Percentiles rank a stretch among this genome's conserved stretches.
Evolutionary conservation across 1,140 invertebrate genomes (phyloP).

Genomic region (Bombus soroeensis): DNA sequence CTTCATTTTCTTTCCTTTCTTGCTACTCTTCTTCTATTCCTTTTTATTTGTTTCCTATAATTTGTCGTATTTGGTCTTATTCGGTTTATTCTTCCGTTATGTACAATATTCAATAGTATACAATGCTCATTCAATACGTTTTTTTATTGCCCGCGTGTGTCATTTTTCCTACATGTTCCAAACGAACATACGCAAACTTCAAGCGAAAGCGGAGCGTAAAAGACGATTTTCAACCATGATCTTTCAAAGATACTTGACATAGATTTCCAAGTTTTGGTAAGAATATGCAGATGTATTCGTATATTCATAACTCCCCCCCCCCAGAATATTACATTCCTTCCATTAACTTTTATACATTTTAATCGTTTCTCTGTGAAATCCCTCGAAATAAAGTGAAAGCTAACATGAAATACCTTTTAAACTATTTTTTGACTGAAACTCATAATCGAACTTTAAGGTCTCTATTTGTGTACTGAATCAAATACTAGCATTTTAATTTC

Average conservation of each 20-base stretch:
- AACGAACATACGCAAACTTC: neutral
- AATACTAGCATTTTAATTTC: neutral
- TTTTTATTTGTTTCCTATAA: neutral
- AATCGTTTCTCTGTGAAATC: neutral
- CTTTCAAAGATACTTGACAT: neutral
- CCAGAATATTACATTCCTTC: neutral
- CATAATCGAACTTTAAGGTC: neutral
- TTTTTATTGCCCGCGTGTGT: neutral
- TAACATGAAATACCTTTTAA: neutral
- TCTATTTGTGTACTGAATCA: neutral
- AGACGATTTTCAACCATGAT: neutral
- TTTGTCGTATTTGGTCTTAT: neutral
- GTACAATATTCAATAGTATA: neutral
- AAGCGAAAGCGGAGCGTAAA: neutral
- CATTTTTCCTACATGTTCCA: neutral
- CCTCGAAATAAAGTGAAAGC: neutral
- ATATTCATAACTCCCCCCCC: no score
- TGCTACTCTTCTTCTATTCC: no score
- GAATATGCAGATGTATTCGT: neutral
- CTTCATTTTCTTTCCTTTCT: neutral
- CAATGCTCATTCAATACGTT: no score
- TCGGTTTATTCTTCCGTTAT: neutral
- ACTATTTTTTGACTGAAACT: neutral
- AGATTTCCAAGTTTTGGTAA: neutral
- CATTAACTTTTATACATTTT: neutral